Evolutionary conservation across 2,888 invertebrate genomes (phyloP), one percentile per base, ranked within the genome.

Genomic region (Branchellion lobata): DNA sequence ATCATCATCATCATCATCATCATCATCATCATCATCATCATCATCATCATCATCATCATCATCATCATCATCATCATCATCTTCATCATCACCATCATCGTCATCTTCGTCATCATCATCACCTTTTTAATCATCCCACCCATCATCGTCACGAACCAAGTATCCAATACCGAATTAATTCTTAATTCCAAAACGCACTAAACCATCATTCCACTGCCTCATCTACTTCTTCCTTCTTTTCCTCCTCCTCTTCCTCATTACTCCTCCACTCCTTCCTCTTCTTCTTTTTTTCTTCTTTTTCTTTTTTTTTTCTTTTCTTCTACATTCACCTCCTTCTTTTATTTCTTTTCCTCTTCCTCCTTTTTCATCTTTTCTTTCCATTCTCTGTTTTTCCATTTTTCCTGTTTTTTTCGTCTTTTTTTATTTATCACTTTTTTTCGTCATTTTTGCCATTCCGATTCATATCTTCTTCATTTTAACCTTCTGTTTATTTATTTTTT

Each of bases 81-180:
- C 80, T n/a, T 80, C 69, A 69, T 77, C 80, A 69, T 71, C 77
- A 77, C 69, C 71, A 76, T 80, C 68, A 76, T 80, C 79, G 36
- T 79, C 79, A 57, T 79, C 61, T 27, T 75, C 79, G 31, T 79
- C 79, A 75, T 79, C 79, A 75, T 79, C 74, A 36, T 79, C 79
- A 75, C 65, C 74, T 18, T 47, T 47, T 47, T 47, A 47, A 47
- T 18, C 18, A 8, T 47, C 47, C 8, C 18, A 14, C 8, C 18
- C 47, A 47, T 47, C 47, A 47, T 47, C 47, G 11, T 47, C 47
- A 14, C 47, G 8, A 47, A 14, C 18, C 8, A 14, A 8, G 47
- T 47, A 8, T 14, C 18, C 47, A 14, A 14, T 14, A 47, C 18
- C 11, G 18, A 47, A 18, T 47, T 47, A 47, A 47, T 47, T 14